Evolutionary conservation across 1,140 invertebrate species (phyloP).

Genomic region (Batillaria attramentaria): DNA sequence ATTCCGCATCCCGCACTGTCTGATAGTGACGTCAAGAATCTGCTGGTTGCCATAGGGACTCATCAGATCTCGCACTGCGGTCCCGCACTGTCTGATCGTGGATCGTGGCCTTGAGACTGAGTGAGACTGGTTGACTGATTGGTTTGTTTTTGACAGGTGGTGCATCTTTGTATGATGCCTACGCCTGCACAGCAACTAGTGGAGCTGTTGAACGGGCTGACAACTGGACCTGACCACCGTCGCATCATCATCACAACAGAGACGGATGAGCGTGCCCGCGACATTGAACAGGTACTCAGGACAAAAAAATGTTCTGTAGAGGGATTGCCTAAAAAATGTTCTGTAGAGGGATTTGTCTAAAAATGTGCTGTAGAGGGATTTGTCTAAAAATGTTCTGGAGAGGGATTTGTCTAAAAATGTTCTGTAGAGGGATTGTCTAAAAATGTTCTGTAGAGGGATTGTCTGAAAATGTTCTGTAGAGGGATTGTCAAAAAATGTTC

Average conservation of each 20-base stretch:
- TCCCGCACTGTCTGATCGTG: no score
- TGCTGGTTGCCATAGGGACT: no score
- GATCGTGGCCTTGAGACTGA: no score
- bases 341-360: slow-evolving; percentile 1
- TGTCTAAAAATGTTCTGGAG: no score
- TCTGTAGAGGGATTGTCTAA: not conserved
- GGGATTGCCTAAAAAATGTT: not conserved
- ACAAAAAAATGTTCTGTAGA: not conserved
- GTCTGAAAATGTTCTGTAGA: no score
- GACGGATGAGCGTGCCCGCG: not conserved
- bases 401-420: not conserved
- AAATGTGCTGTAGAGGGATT: no score
- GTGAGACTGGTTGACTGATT: no score
- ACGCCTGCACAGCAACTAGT: slow-evolving; percentile 28
- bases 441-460: not conserved
- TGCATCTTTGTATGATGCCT: slow-evolving; percentile 39
- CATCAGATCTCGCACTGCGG: no score
- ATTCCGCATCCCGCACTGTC: no score
- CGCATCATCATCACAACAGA: not conserved
- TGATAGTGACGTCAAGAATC: no score
- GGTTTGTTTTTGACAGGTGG: slow-evolving; percentile 36
- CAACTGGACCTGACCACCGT: not conserved
- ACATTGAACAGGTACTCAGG: slow-evolving; percentile 7
- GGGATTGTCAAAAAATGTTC: no score
- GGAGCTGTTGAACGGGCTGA: slow-evolving; percentile 20